phyloP scores from a whole-genome alignment of 1,140 invertebrate genomes.

The Elysia chlorotica region DNA sequence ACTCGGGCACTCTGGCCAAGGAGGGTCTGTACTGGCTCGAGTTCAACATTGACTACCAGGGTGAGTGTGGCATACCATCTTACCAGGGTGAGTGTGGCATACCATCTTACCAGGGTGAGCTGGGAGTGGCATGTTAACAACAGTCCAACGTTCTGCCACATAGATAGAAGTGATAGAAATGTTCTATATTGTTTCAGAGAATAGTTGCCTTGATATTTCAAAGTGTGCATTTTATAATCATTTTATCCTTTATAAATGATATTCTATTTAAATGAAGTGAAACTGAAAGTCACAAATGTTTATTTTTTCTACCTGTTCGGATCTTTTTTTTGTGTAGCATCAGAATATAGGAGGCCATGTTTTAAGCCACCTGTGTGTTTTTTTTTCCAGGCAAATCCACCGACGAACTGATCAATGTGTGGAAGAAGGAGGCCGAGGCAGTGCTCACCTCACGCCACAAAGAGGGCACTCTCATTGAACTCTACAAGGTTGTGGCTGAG shows the following conservation, averaged over 20 bases:
- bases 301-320: neutral
- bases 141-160: too few relatives aligned
- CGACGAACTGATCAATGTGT: slow-evolving; percentile 31
- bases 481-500: slow-evolving; percentile 38
- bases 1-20: slow-evolving; percentile 17
- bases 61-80: too few relatives aligned
- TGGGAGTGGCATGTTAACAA: too few relatives aligned
- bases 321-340: neutral
- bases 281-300: too few relatives aligned
- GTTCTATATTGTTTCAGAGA: too few relatives aligned
- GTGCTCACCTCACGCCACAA: slow-evolving; percentile 27
- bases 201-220: too few relatives aligned
- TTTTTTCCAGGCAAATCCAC: slow-evolving; percentile 30
- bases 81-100: slow-evolving; percentile 33
- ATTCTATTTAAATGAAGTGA: too few relatives aligned
- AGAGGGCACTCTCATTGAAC: slow-evolving; percentile 30
- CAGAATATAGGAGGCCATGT: neutral
- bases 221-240: too few relatives aligned
- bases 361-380: too few relatives aligned
- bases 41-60: slow-evolving; percentile 36
- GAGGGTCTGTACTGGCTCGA: slow-evolving; percentile 38
- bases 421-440: slow-evolving; percentile 33
- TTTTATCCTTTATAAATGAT: too few relatives aligned
- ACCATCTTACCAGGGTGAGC: slow-evolving; percentile 36
- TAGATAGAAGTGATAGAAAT: too few relatives aligned